phyloP scores from a whole-genome alignment of 2,888 invertebrate genomes.

The Mythimna impura region DNA sequence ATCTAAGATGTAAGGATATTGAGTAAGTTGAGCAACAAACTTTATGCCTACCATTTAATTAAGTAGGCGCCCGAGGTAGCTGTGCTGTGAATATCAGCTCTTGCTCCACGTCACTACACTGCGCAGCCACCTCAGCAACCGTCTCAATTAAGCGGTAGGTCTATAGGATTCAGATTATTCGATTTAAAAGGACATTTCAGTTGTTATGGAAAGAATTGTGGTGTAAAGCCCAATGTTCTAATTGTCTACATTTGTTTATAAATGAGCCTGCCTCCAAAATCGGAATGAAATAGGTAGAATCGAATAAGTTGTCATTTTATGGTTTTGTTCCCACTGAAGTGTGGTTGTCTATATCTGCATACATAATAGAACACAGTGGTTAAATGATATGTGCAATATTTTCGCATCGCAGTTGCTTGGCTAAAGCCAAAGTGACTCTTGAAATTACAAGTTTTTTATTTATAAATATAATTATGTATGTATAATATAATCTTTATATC shows the following conservation, averaged over 20 bases:
- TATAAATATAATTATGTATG: slow-evolving; percentile 38
- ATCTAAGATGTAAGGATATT: neutral
- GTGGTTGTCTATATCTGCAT: neutral
- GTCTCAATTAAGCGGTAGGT: neutral
- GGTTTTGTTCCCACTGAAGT: neutral
- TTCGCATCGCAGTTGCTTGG: slow-evolving; percentile 37
- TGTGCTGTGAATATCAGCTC: neutral
- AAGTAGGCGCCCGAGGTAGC: neutral
- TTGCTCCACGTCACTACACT: neutral
- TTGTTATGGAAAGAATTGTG: slow-evolving; percentile 33
- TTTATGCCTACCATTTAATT: neutral
- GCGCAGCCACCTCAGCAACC: neutral
- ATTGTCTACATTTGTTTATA: slow-evolving; percentile 31
- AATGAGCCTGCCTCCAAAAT: slow-evolving; percentile 43
- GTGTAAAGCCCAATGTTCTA: slow-evolving; percentile 22
- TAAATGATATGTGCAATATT: slow-evolving; percentile 45
- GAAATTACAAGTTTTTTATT: slow-evolving; percentile 32
- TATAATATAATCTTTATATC: slow-evolving; percentile 44
- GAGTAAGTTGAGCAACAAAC: slow-evolving; percentile 14
- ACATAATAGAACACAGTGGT: slow-evolving; percentile 7
- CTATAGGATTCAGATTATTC: neutral
- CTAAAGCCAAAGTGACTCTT: slow-evolving; percentile 32
- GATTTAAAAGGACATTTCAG: slow-evolving; percentile 1
- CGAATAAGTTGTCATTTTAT: neutral
- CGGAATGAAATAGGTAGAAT: slow-evolving; percentile 8